Evolutionary conservation across 2,113 vertebrate genomes (phyloP), one percentile per base, ranked within the genome.

Genomic region (Rallus limicola): DNA sequence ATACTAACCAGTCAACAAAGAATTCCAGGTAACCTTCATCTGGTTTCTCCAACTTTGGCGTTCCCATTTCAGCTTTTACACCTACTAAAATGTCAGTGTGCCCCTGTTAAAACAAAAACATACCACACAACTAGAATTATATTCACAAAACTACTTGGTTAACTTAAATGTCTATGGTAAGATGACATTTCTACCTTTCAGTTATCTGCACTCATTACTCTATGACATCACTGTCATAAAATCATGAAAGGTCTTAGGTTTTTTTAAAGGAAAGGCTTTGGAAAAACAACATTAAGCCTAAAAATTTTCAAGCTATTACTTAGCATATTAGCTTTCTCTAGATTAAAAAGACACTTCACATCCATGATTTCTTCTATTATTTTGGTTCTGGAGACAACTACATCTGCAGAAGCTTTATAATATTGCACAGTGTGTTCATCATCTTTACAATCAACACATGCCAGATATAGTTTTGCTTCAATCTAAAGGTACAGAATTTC

Each of bases 1-100:
- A 79, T 80, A 98, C 99, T 97, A 92, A 99, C 99, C 99, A 99
- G 95, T 99, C 99, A 34, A 99, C 99, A 84, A 99, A 99, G 95
- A 99, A 99, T 95, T 99, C 99, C 97, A 99, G 58, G 96, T 98
- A 99, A 18, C 99, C 99, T 98, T 99, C 98, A 13, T 98, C 84
- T 77, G 99, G 99, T 14, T 98, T 98, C 94, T 98, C 97, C 60
- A 99, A 98, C 94, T 97, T 99, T 0, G 99, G 99, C n/a, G 98
- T 98, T 63, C 99, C 99, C 96, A 99, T 99, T 97, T 99, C 99
- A 74, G 99, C 99, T 94, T 99, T 99, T 84, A 99, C 96, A 46
- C 99, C 99, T 25, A 99, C 99, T 48, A 99, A 97, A 91, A 99
- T 98, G 68, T 98, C 99, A 8, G 99, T 99, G 96, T 99, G 98